Evolutionary conservation across 2,888 invertebrate species (phyloP).

Genomic region (Himalopsyche tibetana): DNA sequence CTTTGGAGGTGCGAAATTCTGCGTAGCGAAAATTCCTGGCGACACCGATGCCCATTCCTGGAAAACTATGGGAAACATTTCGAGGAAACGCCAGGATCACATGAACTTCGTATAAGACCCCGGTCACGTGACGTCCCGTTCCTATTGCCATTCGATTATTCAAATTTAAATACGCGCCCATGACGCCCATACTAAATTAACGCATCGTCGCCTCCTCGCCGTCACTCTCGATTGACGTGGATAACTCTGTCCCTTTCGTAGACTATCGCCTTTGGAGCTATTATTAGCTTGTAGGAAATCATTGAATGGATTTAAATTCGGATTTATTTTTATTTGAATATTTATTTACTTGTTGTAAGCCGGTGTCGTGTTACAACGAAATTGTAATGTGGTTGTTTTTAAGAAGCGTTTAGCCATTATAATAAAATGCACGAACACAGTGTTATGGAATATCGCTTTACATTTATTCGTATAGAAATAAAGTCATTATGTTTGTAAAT

Average conservation of each 20-base stretch:
- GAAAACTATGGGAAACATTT: slow-evolving; percentile 29
- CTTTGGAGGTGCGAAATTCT: slow-evolving; percentile 23
- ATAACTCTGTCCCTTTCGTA: neutral
- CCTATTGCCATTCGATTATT: slow-evolving; percentile 60
- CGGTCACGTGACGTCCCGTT: slow-evolving; percentile 63
- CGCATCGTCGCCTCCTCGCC: neutral
- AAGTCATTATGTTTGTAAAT: neutral
- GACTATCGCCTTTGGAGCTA: neutral
- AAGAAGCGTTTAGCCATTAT: neutral
- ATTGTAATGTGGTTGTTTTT: slow-evolving; percentile 18
- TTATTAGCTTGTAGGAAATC: slow-evolving; percentile 26
- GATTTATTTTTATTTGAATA: slow-evolving; percentile 29
- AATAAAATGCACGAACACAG: slow-evolving; percentile 11
- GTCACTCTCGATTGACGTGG: neutral
- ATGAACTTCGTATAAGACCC: slow-evolving; percentile 41
- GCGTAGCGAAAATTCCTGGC: slow-evolving; percentile 21
- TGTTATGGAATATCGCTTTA: slow-evolving; percentile 1
- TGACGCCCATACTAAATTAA: slow-evolving; percentile 17
- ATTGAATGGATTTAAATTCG: slow-evolving; percentile 12
- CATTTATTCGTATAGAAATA: neutral
- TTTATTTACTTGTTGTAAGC: slow-evolving; percentile 17
- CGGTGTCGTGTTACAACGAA: slow-evolving; percentile 9
- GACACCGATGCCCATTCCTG: slow-evolving; percentile 4
- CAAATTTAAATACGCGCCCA: neutral
- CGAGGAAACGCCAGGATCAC: slow-evolving; percentile 49